Conservation (phyloP, 1,140 invertebrate species). For the Homarus americanus region DNA sequence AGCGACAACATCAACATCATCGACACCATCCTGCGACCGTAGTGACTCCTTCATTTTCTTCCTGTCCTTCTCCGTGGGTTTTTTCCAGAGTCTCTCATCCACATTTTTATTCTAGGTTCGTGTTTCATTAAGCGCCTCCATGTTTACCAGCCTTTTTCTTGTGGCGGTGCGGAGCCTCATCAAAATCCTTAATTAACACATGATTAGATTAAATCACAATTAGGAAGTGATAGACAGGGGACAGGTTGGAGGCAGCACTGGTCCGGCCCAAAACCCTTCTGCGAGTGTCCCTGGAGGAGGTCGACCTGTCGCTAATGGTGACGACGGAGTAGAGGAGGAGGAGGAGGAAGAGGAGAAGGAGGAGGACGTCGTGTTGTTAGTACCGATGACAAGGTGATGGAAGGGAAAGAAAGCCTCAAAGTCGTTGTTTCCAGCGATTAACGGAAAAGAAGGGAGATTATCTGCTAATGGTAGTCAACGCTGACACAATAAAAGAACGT, state of each 20-base stretch:
- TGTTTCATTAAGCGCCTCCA: conserved; percentile 67
- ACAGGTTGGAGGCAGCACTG: conserved; percentile 42
- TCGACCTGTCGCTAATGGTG: conserved; percentile 22
- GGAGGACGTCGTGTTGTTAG: neutral
- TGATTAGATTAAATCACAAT: conserved; percentile 72
- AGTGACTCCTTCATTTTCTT: conserved; percentile 64
- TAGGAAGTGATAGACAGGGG: conserved; percentile 69
- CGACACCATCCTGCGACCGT: conserved; percentile 7
- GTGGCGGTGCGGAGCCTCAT: conserved; percentile 49
- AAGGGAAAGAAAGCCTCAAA: too few species aligned
- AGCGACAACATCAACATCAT: conserved; percentile 21
- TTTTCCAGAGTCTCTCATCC: conserved; percentile 27
- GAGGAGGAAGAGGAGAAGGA: neutral
- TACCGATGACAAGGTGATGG: neutral
- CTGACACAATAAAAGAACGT: too few species aligned
- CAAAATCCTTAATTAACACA: conserved; percentile 71
- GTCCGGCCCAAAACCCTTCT: conserved; percentile 14
- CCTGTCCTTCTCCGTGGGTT: conserved; percentile 27
- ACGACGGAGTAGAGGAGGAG: neutral
- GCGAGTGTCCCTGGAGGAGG: conserved; percentile 13
- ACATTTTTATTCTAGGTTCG: conserved; percentile 35
- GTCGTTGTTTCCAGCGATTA: too few species aligned
- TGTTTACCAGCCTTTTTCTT: conserved; percentile 68
- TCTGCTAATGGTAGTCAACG: too few species aligned
- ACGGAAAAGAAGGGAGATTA: too few species aligned